Base-by-base conservation (phyloP, 2,888 invertebrate species). In the Phymatocera aterrima region DNA sequence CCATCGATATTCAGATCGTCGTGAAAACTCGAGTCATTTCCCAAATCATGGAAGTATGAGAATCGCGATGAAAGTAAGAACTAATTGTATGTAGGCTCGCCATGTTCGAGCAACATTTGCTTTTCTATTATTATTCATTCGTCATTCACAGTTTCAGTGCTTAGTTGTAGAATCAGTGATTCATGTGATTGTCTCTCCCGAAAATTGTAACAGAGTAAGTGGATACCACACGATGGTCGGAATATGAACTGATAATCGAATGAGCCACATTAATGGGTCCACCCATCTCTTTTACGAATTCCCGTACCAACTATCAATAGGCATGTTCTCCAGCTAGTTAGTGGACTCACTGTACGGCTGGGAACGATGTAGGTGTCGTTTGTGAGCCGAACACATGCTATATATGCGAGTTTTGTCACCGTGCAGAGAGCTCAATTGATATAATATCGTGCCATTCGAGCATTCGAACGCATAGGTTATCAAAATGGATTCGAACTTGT, bases 321-420 rank as follows among this genome's bases (percentile, higher is more conserved):
- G n/a, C n/a, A 24, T 68, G 28, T 46, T 15, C 43, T 68, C 28
- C 43, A 18, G 64, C 37, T 18, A 28, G 68, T 46, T 43, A 46
- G 24, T 46, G 24, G 46, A 15, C 5, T 28, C 40, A 6, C 68
- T 28, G 68, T 43, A 40, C 46, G 68, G 68, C 43, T 68, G 68
- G n/a, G 28, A 68, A 68, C 46, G 46, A 43, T 46, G 68, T 68
- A 68, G 68, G 68, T 43, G 68, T 68, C 43, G 68, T 68, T 68
- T 3, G 28, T 15, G 18, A 68, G 28, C 68, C 68, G 46, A 68
- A 43, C 68, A n/a, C 46, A 68, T n/a, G n/a, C n/a, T n/a, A n/a
- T n/a, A n/a, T 46, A 15, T 40, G 15, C 68, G 68, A 46, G 43
- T 46, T 28, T 34, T 68, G 40, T 24, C 28, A 40, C 46, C 21